Conservation (phyloP, 2,888 invertebrate genomes). For the Sphaerophoria rueppellii region DNA sequence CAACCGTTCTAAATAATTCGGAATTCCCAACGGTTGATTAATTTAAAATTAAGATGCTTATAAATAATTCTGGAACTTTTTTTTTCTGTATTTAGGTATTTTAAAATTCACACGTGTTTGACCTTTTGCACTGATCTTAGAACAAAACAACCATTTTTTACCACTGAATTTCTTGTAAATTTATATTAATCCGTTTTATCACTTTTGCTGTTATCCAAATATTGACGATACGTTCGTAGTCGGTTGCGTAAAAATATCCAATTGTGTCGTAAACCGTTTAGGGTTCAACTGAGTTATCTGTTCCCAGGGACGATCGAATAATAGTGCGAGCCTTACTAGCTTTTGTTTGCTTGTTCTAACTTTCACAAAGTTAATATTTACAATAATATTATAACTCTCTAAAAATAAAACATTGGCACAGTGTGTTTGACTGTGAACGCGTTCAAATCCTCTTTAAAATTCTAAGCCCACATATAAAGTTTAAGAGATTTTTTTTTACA, state of each 20-base stretch:
- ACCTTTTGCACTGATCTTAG: conserved; percentile 3
- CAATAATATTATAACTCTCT: conserved; percentile 42
- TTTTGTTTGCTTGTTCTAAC: conserved; percentile 58
- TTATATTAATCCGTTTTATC: conserved; percentile 22
- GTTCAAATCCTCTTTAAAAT: conserved; percentile 60
- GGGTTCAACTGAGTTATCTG: conserved; percentile 50
- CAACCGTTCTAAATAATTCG: not conserved
- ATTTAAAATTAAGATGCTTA: not conserved
- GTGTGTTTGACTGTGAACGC: conserved; percentile 37
- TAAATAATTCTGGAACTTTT: conserved; percentile 29
- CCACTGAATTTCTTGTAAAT: not conserved
- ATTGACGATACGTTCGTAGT: conserved; percentile 6
- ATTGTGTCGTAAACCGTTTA: conserved; percentile 54
- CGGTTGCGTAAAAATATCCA: conserved; percentile 59
- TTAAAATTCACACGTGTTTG: conserved; percentile 27
- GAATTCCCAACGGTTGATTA: not conserved
- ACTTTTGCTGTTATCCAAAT: conserved; percentile 64
- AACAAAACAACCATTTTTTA: conserved; percentile 38
- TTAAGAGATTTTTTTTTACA: conserved; percentile 80
- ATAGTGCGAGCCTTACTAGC: conserved; percentile 22
- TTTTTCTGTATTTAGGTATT: conserved; percentile 19
- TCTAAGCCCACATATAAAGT: conserved; percentile 78
- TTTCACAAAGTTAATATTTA: conserved; percentile 67
- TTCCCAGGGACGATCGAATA: conserved; percentile 14
- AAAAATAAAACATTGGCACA: conserved; percentile 67